phyloP scores from a whole-genome alignment of 2,888 invertebrate species.

The Tribolium freemani region DNA sequence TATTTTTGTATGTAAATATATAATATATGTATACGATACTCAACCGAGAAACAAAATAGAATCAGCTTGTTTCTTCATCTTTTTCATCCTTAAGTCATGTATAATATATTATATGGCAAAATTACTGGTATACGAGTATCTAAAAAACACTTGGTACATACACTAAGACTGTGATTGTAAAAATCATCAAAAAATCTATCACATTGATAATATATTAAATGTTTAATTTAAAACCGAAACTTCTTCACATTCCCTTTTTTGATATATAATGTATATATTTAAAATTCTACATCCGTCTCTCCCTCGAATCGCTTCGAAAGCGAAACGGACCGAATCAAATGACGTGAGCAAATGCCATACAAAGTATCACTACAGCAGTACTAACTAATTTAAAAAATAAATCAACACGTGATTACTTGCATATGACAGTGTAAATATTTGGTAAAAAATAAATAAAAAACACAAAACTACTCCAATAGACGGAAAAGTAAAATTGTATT shows the following conservation, averaged over 20 bases:
- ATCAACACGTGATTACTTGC: conserved; percentile 38
- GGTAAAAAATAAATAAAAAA: conserved; percentile 45
- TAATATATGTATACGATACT: conserved; percentile 52
- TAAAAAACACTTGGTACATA: conserved; percentile 70
- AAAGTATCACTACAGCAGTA: conserved; percentile 55
- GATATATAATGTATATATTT: conserved; percentile 29
- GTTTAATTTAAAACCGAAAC: conserved; percentile 49
- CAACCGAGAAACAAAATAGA: conserved; percentile 60
- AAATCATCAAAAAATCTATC: conserved; percentile 79
- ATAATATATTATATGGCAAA: conserved; percentile 68
- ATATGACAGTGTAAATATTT: conserved; percentile 45
- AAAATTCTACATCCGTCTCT: conserved; percentile 46
- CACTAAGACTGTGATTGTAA: conserved; percentile 75
- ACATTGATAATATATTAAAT: conserved; percentile 69
- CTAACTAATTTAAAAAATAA: conserved; percentile 27
- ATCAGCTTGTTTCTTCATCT: conserved; percentile 49
- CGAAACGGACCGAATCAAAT: conserved; percentile 44
- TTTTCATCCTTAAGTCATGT: conserved; percentile 57
- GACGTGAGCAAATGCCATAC: conserved; percentile 61
- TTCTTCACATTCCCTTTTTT: conserved; percentile 33
- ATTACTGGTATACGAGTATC: conserved; percentile 70
- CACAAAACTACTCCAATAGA: conserved; percentile 25
- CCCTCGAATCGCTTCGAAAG: conserved; percentile 43
- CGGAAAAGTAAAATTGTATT: conserved; percentile 40
- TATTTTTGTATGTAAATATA: conserved; percentile 32